These are phyloP conservation scores for Musca vetustissima DNA, from an alignment of 1,140 invertebrate genomes.

Conservation along the genomic window DNA sequence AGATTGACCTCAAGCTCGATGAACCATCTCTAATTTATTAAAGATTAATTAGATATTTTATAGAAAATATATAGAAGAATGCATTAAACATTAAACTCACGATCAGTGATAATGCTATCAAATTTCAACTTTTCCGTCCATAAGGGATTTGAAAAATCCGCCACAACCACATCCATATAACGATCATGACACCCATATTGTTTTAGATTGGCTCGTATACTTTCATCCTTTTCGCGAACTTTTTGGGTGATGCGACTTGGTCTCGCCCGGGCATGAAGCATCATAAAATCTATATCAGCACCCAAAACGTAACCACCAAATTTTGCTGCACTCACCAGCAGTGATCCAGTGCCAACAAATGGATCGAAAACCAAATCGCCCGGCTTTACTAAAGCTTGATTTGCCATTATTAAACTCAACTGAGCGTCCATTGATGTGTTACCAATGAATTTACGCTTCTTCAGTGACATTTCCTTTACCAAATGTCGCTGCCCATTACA, in stretches of 20 bases:
- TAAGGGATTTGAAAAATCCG: conserved; percentile 82
- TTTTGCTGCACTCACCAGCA: conserved; percentile 87
- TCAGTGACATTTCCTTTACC: conserved; percentile 79
- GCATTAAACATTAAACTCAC: conserved; percentile 64
- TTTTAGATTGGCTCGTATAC: conserved; percentile 78
- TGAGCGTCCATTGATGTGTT: conserved; percentile 97
- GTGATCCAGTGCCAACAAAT: conserved; percentile 92
- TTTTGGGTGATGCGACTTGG: conserved; percentile 77
- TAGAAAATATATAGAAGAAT: not conserved
- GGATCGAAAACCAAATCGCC: conserved; percentile 87
- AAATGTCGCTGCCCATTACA: conserved; percentile 78
- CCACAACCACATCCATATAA: conserved; percentile 87
- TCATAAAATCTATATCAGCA: conserved; percentile 91
- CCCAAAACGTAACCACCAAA: conserved; percentile 90
- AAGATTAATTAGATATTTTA: too few species aligned
- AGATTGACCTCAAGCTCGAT: too few species aligned
- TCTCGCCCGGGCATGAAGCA: conserved; percentile 84
- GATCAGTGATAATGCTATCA: conserved; percentile 92
- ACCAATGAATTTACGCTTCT: conserved; percentile 91
- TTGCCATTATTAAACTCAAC: conserved; percentile 90
- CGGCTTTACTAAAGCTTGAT: conserved; percentile 77
- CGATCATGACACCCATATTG: conserved; percentile 78
- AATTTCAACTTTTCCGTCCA: conserved; percentile 73
- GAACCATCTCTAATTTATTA: too few species aligned
- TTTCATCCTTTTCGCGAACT: conserved; percentile 81